Conservation (phyloP, 2,113 vertebrate genomes). For the Rynchops niger region DNA sequence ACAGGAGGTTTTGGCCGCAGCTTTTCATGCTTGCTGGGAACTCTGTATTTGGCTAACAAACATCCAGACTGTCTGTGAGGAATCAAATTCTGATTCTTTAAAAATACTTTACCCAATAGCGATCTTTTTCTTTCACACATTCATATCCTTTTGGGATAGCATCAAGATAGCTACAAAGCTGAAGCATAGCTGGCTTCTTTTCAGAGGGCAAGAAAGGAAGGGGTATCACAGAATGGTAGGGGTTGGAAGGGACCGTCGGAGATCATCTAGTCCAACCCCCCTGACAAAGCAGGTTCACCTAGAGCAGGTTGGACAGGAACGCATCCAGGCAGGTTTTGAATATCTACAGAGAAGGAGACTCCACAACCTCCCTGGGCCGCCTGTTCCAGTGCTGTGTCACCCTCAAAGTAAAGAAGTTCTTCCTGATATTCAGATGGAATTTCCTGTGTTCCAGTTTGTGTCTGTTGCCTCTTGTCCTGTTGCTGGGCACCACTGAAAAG, state of each 20-base stretch:
- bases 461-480: not conserved
- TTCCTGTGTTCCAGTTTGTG: not conserved
- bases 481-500: not conserved
- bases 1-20: not conserved
- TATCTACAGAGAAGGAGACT: not conserved
- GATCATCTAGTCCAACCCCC: not conserved
- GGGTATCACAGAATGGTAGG: not conserved
- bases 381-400: not conserved
- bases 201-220: not conserved
- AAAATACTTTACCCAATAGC: not conserved
- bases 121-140: not conserved
- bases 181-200: not conserved
- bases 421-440: not conserved
- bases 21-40: not conserved
- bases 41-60: not conserved
- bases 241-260: not conserved
- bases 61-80: not conserved
- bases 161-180: not conserved
- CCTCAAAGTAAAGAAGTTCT: not conserved
- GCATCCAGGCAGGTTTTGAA: not conserved
- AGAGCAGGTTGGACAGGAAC: not conserved
- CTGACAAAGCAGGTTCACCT: not conserved
- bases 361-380: not conserved
- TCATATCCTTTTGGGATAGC: not conserved
- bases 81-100: not conserved